Evolutionary conservation across 2,113 vertebrate species (phyloP), one percentile per base, ranked within the genome.

Genomic region (Tauraco erythrolophus): DNA sequence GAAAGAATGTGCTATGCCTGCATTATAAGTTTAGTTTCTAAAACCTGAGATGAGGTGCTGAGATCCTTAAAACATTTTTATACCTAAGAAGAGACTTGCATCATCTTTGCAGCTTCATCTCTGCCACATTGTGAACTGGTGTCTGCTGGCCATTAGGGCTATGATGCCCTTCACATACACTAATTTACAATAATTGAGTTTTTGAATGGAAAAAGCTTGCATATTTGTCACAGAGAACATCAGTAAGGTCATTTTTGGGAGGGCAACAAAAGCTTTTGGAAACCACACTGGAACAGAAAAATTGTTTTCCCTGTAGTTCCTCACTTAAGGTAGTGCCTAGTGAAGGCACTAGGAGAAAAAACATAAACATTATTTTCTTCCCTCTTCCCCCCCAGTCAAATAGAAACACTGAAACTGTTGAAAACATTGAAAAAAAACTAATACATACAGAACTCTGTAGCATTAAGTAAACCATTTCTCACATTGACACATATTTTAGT

Each of bases 1-100:
- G 51, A 68, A 84, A 89, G 72, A 84, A 89, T 64, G 56, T 84
- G 39, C 33, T 80, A 27, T 54, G 68, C 43, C 62, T 78, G 60
- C 56, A 82, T 70, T 79, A 50, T 54, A 84, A 84, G 21, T 64
- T 69, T 80, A 57, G 78, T 88, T 95, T 93, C 45, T 84, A 95
- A 91, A 91, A 77, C 33, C 60, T 51, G 57, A 71, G 58, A 46
- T 84, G 74, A 31, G 48, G 19, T 76, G 27, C 57, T 93, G 65
- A 82, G 88, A 88, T 72, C 48, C 53, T 92, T 68, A 56, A 64
- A 89, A 68, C 5, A 39, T 58, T 81, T 66, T 84, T 72, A 78
- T 78, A 43, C 56, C n/a, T 75, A 41, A 58, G 54, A 77, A 28
- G n/a, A 84, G n/a, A n/a, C 37, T n/a, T 41, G 15, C 9, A 24